These are phyloP conservation scores for Cataglyphis rosenhaueri DNA, from an alignment of 2,888 invertebrate species.

Conservation along the genomic window DNA sequence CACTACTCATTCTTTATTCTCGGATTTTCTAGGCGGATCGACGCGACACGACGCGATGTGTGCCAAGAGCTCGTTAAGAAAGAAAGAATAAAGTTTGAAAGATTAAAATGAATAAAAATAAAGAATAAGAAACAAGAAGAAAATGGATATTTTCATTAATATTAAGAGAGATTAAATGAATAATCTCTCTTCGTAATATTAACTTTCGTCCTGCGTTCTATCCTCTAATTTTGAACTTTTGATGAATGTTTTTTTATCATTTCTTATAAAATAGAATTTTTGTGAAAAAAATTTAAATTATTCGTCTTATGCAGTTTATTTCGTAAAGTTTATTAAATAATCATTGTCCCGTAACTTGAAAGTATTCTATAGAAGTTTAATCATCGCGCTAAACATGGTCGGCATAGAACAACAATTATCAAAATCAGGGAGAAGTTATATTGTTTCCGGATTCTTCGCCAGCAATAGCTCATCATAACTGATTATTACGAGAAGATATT, in stretches of 20 bases:
- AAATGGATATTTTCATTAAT: slow-evolving; percentile 41
- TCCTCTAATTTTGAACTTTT: slow-evolving; percentile 23
- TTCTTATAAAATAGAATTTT: neutral
- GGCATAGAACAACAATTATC: neutral
- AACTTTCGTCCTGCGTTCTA: neutral
- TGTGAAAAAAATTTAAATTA: neutral
- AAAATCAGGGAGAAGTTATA: neutral
- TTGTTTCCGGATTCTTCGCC: neutral
- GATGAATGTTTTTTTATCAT: slow-evolving; percentile 17
- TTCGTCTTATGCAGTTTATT: neutral
- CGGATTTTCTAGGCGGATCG: slow-evolving; percentile 36
- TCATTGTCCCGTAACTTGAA: neutral
- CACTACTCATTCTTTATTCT: slow-evolving; percentile 42
- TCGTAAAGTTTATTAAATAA: neutral
- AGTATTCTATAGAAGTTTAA: neutral
- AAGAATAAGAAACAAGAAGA: neutral
- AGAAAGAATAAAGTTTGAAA: slow-evolving; percentile 23
- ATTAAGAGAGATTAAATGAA: slow-evolving; percentile 30
- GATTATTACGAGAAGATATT: slow-evolving; percentile 36
- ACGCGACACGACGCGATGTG: neutral
- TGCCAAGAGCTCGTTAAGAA: slow-evolving; percentile 46
- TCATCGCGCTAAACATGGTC: neutral
- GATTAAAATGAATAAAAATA: neutral
- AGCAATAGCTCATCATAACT: neutral
- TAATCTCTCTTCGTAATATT: slow-evolving; percentile 47